Base-by-base conservation (phyloP, 2,797 vertebrate species). In the Lophius americanus region DNA sequence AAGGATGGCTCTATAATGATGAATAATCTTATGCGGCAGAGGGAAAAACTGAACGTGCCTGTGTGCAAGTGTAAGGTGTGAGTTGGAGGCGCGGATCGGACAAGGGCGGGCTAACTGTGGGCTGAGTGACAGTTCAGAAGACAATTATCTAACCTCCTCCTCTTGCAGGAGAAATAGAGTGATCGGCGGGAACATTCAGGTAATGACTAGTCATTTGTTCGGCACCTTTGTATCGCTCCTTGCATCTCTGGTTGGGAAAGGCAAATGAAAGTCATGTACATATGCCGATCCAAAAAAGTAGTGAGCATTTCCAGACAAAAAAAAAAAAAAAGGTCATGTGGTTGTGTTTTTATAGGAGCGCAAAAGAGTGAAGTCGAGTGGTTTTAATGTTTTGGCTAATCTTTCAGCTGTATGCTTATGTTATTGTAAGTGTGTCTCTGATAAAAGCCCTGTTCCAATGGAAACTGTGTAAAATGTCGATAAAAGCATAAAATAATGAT, bases 141-240 rank as follows among this genome's bases (percentile, higher is more conserved):
- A 73, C 58, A 59, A 56, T 81, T 77, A 76, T 65, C 37, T 35
- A 64, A 47, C 78, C 75, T 56, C 61, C 53, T 60, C 68, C 61
- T 9, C 47, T 70, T 51, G 39, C 61, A 68, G 57, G 64, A 79
- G 62, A 71, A 60, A 74, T 14, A 41, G 56, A 82, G 60, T 73
- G 84, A 79, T 76, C 69, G 70, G 53, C 64, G 47, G 57, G 58
- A 57, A 44, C 36, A 51, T 77, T 36, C 53, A 68, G 47, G 76
- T 80, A 71, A 85, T 87, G 78, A 77, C 49, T 68, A 66, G 59
- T 57, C 78, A 78, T 73, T 66, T 70, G 58, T 46, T 78, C 51
- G 46, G 57, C 49, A 61, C 51, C 32, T 71, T 73, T 71, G 68
- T 46, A 62, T 68, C 46, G 64, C 43, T 60, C 33, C 1, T 0